Evolutionary conservation across 2,888 invertebrate species (phyloP), one percentile per base, ranked within the genome.

Genomic region (Tetropium fuscum): DNA sequence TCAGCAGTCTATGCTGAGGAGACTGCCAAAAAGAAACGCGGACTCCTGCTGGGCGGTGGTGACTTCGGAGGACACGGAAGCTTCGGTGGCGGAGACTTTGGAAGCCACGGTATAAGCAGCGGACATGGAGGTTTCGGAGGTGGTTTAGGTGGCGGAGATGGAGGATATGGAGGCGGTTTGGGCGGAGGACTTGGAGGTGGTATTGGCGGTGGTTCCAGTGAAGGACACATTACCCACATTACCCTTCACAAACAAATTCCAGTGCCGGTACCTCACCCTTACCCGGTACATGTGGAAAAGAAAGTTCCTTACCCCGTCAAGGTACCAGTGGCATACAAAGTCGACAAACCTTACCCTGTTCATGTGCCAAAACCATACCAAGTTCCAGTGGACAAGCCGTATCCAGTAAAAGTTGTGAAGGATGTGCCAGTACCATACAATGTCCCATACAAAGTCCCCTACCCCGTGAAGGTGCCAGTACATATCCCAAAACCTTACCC

Each of bases 281-380:
- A 67, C 22, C 91, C 91, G 41, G 91, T 91, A 2, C 84, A 83
- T 15, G 72, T 81, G n/a, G 90, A 90, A 80, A 91, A 89, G 84
- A 88, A 86, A 68, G 86, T 87, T 81, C 87, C 87, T 5, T 80
- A 80, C 19, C 78, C 81, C 7, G 80, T 81, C 2, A 78, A 71
- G 7, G 86, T 87, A 69, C 88, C 87, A 10, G 87, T 87, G 1
- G 83, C 84, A 0, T 85, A 86, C 4, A 84, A 86, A 36, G 75
- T 81, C 40, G 75, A 79, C 44, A 79, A 79, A 60, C 82, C 83
- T 19, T 80, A 81, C 45, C 85, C 87, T 20, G 88, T 88, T 8
- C 83, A 84, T 44, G 84, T 87, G 1, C 84, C 86, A 38, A 84
- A 86, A 48, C 85, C 84, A 0, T 85, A 86, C 0, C 89, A 88